Evolutionary conservation across 2,113 vertebrate species (phyloP), one percentile per base, ranked within the genome.

Genomic region (Nesospiza acunhae): DNA sequence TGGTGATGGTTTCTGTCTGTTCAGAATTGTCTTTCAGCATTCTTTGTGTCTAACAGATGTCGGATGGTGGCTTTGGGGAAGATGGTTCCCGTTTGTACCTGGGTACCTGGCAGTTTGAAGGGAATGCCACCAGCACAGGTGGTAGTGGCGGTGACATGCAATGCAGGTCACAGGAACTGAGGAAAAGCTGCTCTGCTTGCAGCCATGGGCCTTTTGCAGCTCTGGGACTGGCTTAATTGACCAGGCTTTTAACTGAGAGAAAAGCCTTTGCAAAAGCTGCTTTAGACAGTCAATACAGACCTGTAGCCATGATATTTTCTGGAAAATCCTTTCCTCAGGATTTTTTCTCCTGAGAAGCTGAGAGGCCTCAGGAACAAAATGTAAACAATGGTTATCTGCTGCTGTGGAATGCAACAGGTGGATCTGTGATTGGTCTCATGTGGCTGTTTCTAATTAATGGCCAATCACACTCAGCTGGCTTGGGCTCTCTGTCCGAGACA

Each of bases 41-140:
- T 46, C 24, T 27, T 49, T 1, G 0, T 8, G 2, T 75, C 44
- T 26, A 47, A 23, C 15, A 39, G 21, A 70, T 52, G 44, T 31
- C 74, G 33, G 31, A 50, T 27, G 33, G 17, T 52, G 42, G 14
- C 52, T 58, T 20, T n/a, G 55, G 37, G 73, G 77, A 56, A 81
- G n/a, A 37, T 3, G 2, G 20, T 15, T 74, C 33, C 18, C 35
- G 13, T 68, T 37, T 67, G 6, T 49, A 44, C 52, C n/a, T 50
- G 0, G 0, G 4, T 23, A 44, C 24, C 12, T 5, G 33, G 5
- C 22, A 50, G 28, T 22, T 64, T 58, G 62, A 86, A 80, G 30
- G 3, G 5, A 68, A 19, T 59, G 44, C 21, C 44, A 35, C 27
- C 47, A 68, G 47, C 47, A 79, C 7, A 11, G 44, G 17, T 52